Conservation (phyloP, 2,888 invertebrate species). For the Lagria hirta region DNA sequence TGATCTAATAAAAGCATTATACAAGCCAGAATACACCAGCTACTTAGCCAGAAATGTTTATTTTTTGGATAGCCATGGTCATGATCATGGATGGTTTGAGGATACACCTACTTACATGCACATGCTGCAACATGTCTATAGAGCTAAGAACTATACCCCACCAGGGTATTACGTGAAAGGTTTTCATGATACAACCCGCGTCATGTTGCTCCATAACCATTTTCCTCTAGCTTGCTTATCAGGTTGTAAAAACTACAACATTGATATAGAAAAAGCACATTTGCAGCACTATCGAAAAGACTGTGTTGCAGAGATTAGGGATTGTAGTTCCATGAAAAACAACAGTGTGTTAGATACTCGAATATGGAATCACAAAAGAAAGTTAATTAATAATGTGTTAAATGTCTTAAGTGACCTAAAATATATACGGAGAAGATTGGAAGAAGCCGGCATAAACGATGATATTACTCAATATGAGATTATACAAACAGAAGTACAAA, state of each 20-base stretch:
- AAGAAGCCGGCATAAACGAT: no score
- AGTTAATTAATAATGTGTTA: no score
- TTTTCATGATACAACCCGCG: conserved; percentile 7
- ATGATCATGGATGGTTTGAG: conserved; percentile 9
- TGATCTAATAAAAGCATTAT: conserved; percentile 64
- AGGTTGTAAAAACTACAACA: not conserved
- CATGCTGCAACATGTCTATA: conserved; percentile 13
- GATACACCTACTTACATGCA: conserved; percentile 13
- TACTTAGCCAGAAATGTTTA: conserved; percentile 11
- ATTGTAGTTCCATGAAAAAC: conserved; percentile 4
- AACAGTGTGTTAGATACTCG: conserved; percentile 4
- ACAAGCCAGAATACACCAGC: conserved; percentile 40
- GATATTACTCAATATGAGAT: no score
- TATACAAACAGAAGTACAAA: no score
- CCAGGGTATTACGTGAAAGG: conserved; percentile 7
- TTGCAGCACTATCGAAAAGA: conserved; percentile 17
- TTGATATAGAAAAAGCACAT: conserved; percentile 7
- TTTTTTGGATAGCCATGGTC: conserved; percentile 6
- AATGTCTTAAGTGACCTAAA: no score
- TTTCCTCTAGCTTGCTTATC: conserved; percentile 2
- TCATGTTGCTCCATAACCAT: conserved; percentile 12
- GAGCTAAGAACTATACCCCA: conserved; percentile 6
- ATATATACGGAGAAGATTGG: no score
- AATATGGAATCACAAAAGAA: no score
- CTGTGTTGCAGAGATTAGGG: conserved; percentile 11